These are phyloP conservation scores for Danaus plexippus DNA, from an alignment of 1,140 invertebrate species.

Conservation along the genomic window DNA sequence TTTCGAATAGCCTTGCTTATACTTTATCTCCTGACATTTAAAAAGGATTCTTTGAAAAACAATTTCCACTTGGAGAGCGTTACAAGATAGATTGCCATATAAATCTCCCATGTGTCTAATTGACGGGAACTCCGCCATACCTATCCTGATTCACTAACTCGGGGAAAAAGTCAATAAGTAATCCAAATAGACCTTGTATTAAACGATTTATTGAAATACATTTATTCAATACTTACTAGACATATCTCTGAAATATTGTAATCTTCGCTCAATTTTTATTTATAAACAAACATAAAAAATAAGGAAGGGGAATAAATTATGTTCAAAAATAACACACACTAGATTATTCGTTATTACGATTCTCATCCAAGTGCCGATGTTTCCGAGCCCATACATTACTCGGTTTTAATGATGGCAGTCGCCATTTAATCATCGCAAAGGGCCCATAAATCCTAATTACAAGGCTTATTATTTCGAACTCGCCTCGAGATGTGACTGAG, in stretches of 20 bases:
- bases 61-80: constrained; percentile 35
- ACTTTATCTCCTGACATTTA: constrained; percentile 22
- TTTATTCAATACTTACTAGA: not conserved
- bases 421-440: constrained; percentile 58
- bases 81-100: constrained; percentile 57
- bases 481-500: constrained; percentile 36
- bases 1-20: constrained; percentile 7
- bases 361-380: constrained; percentile 33
- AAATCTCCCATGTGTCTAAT: constrained; percentile 61
- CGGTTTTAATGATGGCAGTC: constrained; percentile 40
- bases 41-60: constrained; percentile 43
- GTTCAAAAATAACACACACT: constrained; percentile 4
- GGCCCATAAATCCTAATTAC: constrained; percentile 59
- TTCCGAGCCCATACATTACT: constrained; percentile 35
- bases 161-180: constrained; percentile 17
- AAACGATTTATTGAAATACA: too few species aligned
- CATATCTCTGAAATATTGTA: constrained; percentile 2
- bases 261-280: too few species aligned
- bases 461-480: constrained; percentile 58
- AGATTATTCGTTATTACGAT: constrained; percentile 25
- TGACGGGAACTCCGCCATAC: constrained; percentile 46
- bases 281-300: constrained; percentile 2
- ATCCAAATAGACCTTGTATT: constrained; percentile 1
- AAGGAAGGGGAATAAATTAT: not conserved
- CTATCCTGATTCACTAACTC: constrained; percentile 46